phyloP scores from a whole-genome alignment of 2,888 invertebrate genomes.

The Dicyrtoma fusca region DNA sequence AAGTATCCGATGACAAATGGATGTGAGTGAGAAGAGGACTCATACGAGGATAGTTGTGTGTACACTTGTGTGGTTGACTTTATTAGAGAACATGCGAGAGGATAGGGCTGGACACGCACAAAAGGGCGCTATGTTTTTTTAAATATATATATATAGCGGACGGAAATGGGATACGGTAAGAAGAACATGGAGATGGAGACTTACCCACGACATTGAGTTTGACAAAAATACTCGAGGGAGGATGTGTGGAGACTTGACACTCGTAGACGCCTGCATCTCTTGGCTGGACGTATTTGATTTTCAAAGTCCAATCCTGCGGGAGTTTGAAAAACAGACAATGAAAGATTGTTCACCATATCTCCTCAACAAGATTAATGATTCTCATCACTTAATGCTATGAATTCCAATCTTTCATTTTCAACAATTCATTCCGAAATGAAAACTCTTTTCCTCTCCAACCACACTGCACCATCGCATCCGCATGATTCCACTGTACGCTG shows the following conservation, averaged over 20 bases:
- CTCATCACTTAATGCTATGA: slow-evolving; percentile 55
- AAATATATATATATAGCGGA: neutral
- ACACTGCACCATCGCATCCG: no score
- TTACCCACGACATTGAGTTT: slow-evolving; percentile 61
- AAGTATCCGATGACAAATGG: no score
- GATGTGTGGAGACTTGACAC: slow-evolving; percentile 62
- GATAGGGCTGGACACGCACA: neutral
- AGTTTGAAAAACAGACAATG: slow-evolving; percentile 48
- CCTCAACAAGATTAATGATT: slow-evolving; percentile 56
- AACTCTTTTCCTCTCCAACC: no score
- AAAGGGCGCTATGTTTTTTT: neutral
- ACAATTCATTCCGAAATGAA: slow-evolving; percentile 44
- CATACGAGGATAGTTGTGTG: no score
- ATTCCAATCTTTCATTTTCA: slow-evolving; percentile 51
- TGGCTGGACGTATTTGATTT: slow-evolving; percentile 61
- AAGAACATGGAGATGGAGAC: slow-evolving; percentile 44
- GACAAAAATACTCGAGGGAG: slow-evolving; percentile 61
- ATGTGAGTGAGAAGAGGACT: no score
- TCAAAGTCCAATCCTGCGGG: slow-evolving; percentile 61
- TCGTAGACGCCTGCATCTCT: slow-evolving; percentile 61
- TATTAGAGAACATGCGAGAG: neutral
- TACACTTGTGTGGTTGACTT: neutral
- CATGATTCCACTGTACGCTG: no score
- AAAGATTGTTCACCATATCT: slow-evolving; percentile 49
- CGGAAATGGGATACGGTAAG: slow-evolving; percentile 20